A percentile compares a stretch with the other conserved stretches of the same genome.
These are phyloP conservation scores for Heliangelus exortis DNA, from an alignment of 2,797 vertebrate species.

Conservation along the genomic window DNA sequence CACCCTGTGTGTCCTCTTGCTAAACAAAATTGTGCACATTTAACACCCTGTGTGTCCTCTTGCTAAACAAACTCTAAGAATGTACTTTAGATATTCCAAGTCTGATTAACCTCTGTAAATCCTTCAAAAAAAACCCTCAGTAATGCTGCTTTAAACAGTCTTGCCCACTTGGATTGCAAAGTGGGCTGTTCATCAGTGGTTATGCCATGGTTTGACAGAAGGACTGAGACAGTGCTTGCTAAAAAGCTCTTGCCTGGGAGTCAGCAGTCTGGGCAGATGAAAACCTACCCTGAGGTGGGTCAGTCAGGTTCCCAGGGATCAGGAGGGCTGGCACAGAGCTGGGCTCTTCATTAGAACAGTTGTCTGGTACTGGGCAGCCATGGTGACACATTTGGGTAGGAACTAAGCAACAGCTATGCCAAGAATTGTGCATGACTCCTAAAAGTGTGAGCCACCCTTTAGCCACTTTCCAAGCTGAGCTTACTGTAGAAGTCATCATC, in stretches of 20 bases:
- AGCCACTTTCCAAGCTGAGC: neutral
- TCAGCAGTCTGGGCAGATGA: no score
- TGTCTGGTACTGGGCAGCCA: neutral
- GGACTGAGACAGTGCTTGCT: neutral
- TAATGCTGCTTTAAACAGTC: neutral
- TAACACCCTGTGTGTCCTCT: neutral
- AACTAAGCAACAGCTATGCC: neutral
- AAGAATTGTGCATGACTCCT: neutral
- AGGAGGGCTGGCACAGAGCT: neutral
- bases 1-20: neutral
- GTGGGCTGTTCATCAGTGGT: no score
- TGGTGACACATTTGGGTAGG: accelerated
- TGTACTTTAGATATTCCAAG: neutral
- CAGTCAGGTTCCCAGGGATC: neutral
- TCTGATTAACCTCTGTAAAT: neutral
- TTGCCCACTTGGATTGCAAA: neutral
- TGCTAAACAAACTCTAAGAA: neutral
- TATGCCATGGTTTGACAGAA: neutral
- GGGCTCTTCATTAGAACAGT: neutral
- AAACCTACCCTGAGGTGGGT: neutral
- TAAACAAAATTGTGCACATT: neutral
- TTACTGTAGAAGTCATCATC: neutral
- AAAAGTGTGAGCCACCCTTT: neutral
- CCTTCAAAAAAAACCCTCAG: neutral
- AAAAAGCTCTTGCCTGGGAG: neutral